These are phyloP conservation scores for Yponomeuta plumbellus DNA, from an alignment of 2,888 invertebrate species.

Conservation along the genomic window DNA sequence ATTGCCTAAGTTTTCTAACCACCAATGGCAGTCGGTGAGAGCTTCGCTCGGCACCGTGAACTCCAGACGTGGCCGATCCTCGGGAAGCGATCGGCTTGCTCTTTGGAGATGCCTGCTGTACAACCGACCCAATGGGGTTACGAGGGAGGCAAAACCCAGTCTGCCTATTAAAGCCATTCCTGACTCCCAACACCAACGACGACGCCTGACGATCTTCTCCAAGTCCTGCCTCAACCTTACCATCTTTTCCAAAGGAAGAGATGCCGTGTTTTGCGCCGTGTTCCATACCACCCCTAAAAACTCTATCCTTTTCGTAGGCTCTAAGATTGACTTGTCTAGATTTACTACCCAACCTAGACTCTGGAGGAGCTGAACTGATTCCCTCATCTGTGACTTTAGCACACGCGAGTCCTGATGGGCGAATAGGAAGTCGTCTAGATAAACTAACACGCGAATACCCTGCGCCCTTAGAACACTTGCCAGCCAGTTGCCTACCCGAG, in stretches of 20 bases:
- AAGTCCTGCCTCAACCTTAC: background rate
- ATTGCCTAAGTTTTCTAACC: slow-evolving; percentile 17
- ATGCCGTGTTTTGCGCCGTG: background rate
- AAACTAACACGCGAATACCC: slow-evolving; percentile 22
- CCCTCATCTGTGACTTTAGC: background rate
- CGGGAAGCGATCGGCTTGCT: slow-evolving; percentile 15
- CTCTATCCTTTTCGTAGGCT: background rate
- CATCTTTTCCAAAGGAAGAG: background rate
- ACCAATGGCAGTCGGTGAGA: slow-evolving; percentile 23
- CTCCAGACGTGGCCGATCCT: background rate
- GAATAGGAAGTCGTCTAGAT: slow-evolving; percentile 26
- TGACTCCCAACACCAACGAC: slow-evolving; percentile 21
- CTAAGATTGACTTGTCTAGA: background rate
- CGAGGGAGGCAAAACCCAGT: slow-evolving; percentile 23
- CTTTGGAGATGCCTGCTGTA: slow-evolving; percentile 22
- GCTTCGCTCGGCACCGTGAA: slow-evolving; percentile 8
- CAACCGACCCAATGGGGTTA: slow-evolving; percentile 23
- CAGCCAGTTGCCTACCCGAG: background rate
- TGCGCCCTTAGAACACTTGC: background rate
- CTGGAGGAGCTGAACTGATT: no score
- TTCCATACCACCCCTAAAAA: background rate
- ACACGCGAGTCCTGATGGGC: slow-evolving; percentile 16
- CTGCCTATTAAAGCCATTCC: slow-evolving; percentile 23
- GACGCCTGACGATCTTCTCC: background rate
- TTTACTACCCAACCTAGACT: background rate